These are phyloP conservation scores for Cervus canadensis DNA, from an alignment of 2,113 vertebrate genomes.

Conservation along the genomic window DNA sequence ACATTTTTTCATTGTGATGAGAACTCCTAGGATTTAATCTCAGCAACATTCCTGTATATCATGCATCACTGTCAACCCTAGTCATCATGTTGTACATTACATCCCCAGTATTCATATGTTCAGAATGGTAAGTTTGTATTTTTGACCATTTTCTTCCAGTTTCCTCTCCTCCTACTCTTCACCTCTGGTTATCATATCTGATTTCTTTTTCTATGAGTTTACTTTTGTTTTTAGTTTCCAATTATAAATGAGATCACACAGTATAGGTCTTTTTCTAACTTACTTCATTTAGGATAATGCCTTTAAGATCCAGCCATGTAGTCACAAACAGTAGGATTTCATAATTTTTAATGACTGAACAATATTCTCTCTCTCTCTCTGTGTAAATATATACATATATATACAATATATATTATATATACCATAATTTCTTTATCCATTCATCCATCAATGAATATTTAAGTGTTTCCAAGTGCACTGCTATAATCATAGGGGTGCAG, in stretches of 20 bases:
- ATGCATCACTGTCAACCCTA: neutral
- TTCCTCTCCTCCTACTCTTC: neutral
- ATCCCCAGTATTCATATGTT: neutral
- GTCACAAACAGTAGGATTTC: neutral
- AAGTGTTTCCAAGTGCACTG: neutral
- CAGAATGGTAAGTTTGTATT: neutral
- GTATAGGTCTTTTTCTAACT: neutral
- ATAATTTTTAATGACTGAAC: neutral
- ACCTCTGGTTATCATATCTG: neutral
- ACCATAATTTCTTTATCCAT: neutral
- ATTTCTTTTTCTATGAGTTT: neutral
- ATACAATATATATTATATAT: neutral
- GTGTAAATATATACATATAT: neutral
- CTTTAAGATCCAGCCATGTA: neutral
- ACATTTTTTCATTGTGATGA: neutral
- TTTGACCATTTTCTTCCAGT: neutral
- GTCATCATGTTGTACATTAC: neutral
- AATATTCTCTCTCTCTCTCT: accelerated
- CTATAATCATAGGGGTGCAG: neutral
- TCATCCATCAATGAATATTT: neutral
- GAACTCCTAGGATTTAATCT: neutral
- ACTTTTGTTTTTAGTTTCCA: neutral
- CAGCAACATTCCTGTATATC: neutral
- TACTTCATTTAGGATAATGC: neutral
- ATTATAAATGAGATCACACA: neutral